Base-by-base conservation (phyloP, 2,888 invertebrate genomes). In the Lottia scabra region DNA sequence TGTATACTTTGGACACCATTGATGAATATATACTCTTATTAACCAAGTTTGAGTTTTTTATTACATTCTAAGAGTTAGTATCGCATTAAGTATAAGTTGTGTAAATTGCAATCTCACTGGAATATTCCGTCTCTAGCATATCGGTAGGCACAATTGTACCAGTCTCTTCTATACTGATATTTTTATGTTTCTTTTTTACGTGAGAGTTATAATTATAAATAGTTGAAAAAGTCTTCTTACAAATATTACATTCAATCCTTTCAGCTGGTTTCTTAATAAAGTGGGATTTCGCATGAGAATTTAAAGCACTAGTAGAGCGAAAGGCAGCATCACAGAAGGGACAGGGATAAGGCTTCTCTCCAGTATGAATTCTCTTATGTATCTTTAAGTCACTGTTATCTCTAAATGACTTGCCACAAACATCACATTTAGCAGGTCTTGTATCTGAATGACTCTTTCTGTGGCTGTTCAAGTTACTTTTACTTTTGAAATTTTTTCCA, bases 401-500 rank as follows among this genome's bases (percentile, higher is more conserved):
- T 56, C 19, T n/a, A 64, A 64, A 56, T 56, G 56, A 56, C 19
- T 56, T 56, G 8, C 15, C 56, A 56, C 56, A 56, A 56, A 56
- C 56, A 64, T 76, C 74, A 48, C 76, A 76, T 46, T 67, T 71
- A 23, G 56, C 67, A 38, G 63, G 76, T 13, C 67, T 65, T 1
- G 68, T 63, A 10, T 45, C 46, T 6, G 26, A 67, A 63, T 76
- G 76, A 27, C 64, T 76, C 46, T 73, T 56, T 10, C 62, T 46
- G 46, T 76, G 76, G 27, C 63, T 74, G 5, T 13, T 62, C 10
- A 76, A 45, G 10, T 71, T 73, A 63, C 73, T 73, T 13, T 63
- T 64, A 4, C 72, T 74, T 65, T 71, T 76, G 64, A 65, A 76
- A 6, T 62, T 12, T 62, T 74, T 76, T 26, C 66, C 67, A 68